phyloP scores from a whole-genome alignment of 2,888 invertebrate genomes.

The Athalia rosae region DNA sequence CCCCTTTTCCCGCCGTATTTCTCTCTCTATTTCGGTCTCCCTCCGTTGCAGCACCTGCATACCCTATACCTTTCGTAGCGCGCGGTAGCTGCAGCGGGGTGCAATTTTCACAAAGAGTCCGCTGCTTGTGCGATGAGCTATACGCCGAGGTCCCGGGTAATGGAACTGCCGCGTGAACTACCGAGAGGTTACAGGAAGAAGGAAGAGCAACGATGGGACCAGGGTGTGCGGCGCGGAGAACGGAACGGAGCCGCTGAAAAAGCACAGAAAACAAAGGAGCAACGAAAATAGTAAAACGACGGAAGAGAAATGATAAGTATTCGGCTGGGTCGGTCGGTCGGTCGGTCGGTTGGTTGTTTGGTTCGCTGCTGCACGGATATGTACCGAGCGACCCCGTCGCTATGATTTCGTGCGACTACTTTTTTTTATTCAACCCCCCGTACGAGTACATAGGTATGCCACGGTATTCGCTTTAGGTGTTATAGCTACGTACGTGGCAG shows the following conservation, averaged over 20 bases:
- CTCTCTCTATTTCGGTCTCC: conserved; percentile 49
- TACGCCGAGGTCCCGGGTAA: conserved; percentile 32
- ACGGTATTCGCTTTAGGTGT: background rate
- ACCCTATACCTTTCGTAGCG: background rate
- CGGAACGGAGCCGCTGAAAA: conserved; percentile 26
- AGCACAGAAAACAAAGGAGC: conserved; percentile 34
- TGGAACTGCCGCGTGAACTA: conserved; percentile 31
- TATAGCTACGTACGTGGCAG: background rate
- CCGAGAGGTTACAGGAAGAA: conserved; percentile 18
- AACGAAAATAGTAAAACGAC: conserved; percentile 32
- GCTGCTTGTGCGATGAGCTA: conserved; percentile 17
- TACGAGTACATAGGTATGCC: background rate
- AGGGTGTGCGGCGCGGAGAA: background rate
- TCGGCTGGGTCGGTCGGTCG: conserved; percentile 14
- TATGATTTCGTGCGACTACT: conserved; percentile 16
- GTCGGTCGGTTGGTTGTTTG: background rate
- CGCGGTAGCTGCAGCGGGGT: background rate
- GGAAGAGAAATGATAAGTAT: conserved; percentile 36
- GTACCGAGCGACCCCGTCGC: background rate
- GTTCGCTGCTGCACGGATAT: background rate
- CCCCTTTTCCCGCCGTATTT: no score
- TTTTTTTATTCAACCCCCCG: background rate
- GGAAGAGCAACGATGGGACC: background rate
- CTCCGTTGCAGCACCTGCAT: conserved; percentile 42
- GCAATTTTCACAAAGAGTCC: conserved; percentile 44